Base-by-base conservation (phyloP, 2,113 vertebrate species). In the Rhinoptilus africanus region DNA sequence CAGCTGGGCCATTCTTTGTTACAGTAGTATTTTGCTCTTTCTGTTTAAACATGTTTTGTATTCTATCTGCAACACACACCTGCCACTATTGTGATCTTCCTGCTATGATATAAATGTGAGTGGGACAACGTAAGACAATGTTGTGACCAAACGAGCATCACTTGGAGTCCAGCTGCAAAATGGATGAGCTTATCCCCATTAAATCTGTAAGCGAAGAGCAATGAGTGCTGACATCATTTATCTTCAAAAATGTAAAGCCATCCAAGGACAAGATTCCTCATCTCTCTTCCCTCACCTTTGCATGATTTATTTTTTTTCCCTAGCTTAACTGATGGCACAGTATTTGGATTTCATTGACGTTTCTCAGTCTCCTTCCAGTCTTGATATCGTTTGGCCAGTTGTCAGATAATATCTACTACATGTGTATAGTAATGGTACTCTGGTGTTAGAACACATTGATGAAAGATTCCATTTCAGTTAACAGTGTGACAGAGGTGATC, bases 1-100 rank as follows among this genome's bases (percentile, higher is more conserved):
- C 94, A 95, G 91, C 95, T 95, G 95, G 64, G 73, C 91, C 6
- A 3, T 18, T 76, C 77, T 95, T 95, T 97, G 91, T 94, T 73
- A 54, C 72, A 89, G 39, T 32, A 69, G 63, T 62, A 13, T 64
- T 95, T 57, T 89, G 66, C 57, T 82, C 28, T 88, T 96, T 80
- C 50, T 72, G 16, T 87, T 89, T 59, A 59, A 92, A 68, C 22
- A 34, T 2, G 0, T 43, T 76, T 63, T 85, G 66, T 78, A 34
- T 86, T 92, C 69, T 92, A 0, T 90, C 78, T 96, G 79, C 64
- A 41, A 47, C 48, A 3, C 41, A 24, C 95, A 94, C 92, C 92
- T 94, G 90, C 75, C 27, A 3, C 41, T 50, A 35, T 47, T 85
- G 47, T 94, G 82, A 37, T 83, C 78, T 87, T 92, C 35, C 54